Conservation (phyloP, 2,113 vertebrate species). For the Odocoileus virginianus region DNA sequence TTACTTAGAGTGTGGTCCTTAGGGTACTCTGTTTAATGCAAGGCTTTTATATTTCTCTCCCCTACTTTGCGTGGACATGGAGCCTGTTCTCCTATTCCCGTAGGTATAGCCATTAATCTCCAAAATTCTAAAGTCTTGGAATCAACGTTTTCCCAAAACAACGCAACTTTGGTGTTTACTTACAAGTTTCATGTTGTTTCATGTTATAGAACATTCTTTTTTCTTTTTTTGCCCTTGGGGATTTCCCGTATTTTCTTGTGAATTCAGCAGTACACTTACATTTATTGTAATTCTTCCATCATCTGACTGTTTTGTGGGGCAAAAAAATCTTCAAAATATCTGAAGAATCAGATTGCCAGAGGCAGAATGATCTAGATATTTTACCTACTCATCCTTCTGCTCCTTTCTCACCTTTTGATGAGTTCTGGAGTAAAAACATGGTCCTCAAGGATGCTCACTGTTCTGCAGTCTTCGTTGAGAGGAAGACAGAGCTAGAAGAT, state of each 20-base stretch:
- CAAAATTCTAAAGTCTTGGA: neutral
- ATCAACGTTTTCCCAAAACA: neutral
- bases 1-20: neutral
- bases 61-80: neutral
- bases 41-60: neutral
- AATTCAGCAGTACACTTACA: neutral
- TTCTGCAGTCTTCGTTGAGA: neutral
- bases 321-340: neutral
- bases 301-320: neutral
- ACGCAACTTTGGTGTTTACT: neutral
- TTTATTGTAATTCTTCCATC: neutral
- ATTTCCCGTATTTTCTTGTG: neutral
- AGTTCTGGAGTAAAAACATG: neutral
- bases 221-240: neutral
- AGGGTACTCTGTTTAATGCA: neutral
- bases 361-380: neutral
- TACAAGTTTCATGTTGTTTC: constrained; percentile 5
- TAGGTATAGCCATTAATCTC: neutral
- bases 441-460: neutral
- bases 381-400: neutral
- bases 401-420: neutral
- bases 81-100: neutral
- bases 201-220: neutral
- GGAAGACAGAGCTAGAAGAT: neutral
- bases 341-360: neutral